phyloP scores from a whole-genome alignment of 2,888 invertebrate genomes.

The Auanema sp. region DNA sequence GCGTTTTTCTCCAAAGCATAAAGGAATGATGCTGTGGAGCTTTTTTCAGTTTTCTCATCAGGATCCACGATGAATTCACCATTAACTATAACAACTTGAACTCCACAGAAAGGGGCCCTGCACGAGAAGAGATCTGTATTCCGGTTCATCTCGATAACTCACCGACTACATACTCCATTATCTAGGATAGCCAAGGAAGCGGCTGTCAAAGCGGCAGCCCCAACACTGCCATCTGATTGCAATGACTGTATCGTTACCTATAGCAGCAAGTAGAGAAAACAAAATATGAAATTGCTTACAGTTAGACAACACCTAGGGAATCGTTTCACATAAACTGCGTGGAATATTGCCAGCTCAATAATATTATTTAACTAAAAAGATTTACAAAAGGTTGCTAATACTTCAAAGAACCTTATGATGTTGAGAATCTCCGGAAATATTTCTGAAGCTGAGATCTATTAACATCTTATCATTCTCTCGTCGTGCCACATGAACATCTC shows the following conservation, averaged over 20 bases:
- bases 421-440: constrained; percentile 30
- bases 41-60: constrained; percentile 30
- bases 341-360: constrained; percentile 28
- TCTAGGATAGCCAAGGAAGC: constrained; percentile 40
- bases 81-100: constrained; percentile 35
- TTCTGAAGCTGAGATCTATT: constrained; percentile 35
- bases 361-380: constrained; percentile 35
- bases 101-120: constrained; percentile 43
- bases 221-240: constrained; percentile 41
- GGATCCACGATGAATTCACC: constrained; percentile 41
- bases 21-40: constrained; percentile 34
- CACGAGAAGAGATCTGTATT: not conserved
- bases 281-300: constrained; percentile 16
- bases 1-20: constrained; percentile 26
- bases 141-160: not conserved
- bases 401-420: constrained; percentile 23
- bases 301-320: constrained; percentile 39
- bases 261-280: not conserved
- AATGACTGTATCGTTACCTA: constrained; percentile 41
- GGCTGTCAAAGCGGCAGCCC: constrained; percentile 38
- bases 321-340: constrained; percentile 32
- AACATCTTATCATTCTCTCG: constrained; percentile 34
- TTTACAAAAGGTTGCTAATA: not conserved
- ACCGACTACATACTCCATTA: constrained; percentile 38
- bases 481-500: constrained; percentile 36